Evolutionary conservation across 2,797 vertebrate species (phyloP).

Genomic region (Chelidonichthys spinosus): DNA sequence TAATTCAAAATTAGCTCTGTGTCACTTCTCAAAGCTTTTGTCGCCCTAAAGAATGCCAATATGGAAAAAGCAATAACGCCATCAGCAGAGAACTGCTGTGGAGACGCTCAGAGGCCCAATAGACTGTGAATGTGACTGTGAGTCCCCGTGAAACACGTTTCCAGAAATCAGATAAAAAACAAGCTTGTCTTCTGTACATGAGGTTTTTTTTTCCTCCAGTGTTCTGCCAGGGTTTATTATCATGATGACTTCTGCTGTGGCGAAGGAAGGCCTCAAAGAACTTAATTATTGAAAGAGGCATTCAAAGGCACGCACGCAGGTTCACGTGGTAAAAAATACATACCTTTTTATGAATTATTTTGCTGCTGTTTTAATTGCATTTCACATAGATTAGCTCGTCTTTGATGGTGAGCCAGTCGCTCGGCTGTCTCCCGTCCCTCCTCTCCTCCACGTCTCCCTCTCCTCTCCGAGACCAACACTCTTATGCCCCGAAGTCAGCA

Average conservation of each 20-base stretch:
- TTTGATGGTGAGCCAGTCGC: slow-evolving; percentile 3
- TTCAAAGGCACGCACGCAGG: neutral
- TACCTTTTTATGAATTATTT: neutral
- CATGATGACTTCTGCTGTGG: neutral
- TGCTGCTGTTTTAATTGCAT: neutral
- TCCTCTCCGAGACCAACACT: slow-evolving; percentile 26
- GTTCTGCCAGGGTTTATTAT: neutral
- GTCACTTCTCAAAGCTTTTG: neutral
- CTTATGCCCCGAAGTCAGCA: slow-evolving; percentile 53
- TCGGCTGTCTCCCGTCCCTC: slow-evolving; percentile 17
- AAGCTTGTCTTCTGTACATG: neutral
- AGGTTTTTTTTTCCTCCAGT: neutral
- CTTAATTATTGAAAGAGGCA: neutral
- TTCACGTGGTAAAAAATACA: neutral
- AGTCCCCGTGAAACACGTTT: no score
- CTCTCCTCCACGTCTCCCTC: neutral
- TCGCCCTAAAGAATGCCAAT: neutral
- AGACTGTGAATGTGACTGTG: no score
- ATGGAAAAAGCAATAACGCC: neutral
- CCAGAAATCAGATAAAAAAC: neutral
- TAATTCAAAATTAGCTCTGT: neutral
- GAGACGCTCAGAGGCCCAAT: no score
- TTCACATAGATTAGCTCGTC: neutral
- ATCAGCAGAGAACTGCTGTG: no score
- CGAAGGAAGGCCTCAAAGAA: neutral